Evolutionary conservation across 30 jellyfish, hydroid and myxozoan species (phyloP).

Genomic region (Pelagia noctiluca): DNA sequence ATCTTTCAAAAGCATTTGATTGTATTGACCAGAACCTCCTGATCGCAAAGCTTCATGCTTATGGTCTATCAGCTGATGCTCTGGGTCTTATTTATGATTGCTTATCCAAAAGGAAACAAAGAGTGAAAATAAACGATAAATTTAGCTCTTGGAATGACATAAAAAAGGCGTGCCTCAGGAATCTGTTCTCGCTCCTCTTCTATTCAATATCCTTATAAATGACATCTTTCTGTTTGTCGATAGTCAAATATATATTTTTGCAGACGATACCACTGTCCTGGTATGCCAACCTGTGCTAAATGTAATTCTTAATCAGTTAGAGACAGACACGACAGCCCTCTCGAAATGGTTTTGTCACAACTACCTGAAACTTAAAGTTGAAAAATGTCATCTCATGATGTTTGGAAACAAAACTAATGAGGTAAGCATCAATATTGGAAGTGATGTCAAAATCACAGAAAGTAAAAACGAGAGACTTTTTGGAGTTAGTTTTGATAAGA

Average conservation of each 20-base stretch:
- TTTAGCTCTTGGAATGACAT: not conserved
- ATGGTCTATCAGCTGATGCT: slow-evolving; percentile 4
- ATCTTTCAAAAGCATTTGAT: too few species aligned
- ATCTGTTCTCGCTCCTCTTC: slow-evolving; percentile 3
- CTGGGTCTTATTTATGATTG: not conserved
- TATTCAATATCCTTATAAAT: slow-evolving; percentile 4
- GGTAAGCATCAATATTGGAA: not conserved
- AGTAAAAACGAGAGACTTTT: too few species aligned
- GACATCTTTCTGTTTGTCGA: slow-evolving; percentile 15
- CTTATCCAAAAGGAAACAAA: slow-evolving; percentile 23
- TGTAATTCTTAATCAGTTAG: not conserved
- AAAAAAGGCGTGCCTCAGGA: slow-evolving; percentile 14
- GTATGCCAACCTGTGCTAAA: slow-evolving; percentile 16
- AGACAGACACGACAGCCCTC: slow-evolving; percentile 12
- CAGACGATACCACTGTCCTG: slow-evolving; percentile 30
- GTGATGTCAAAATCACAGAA: not conserved
- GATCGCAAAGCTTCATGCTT: slow-evolving; percentile 26
- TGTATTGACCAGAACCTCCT: slow-evolving; percentile 12
- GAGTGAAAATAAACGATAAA: slow-evolving; percentile 18
- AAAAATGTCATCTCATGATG: slow-evolving; percentile 31
- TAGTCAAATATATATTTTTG: not conserved
- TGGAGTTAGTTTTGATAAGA: too few species aligned
- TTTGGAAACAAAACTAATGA: slow-evolving; percentile 30
- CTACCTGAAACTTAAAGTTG: slow-evolving; percentile 24
- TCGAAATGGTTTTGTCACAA: slow-evolving; percentile 19